These are phyloP conservation scores for Nymphalis urticae DNA, from an alignment of 2,888 invertebrate genomes.

Conservation along the genomic window DNA sequence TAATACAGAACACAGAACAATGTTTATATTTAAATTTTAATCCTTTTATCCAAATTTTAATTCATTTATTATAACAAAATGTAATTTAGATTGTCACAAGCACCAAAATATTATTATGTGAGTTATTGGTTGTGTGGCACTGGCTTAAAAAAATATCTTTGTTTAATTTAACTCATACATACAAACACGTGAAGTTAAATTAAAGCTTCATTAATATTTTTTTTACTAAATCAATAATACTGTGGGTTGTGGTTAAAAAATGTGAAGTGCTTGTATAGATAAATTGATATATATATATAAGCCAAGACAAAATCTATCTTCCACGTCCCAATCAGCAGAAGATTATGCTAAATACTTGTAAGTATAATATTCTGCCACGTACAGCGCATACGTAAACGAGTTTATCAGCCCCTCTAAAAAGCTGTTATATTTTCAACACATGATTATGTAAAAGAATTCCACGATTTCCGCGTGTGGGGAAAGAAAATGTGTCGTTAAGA, in stretches of 20 bases:
- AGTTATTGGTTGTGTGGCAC: too few relatives aligned
- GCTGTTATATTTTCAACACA: constrained; percentile 79
- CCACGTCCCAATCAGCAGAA: constrained; percentile 42
- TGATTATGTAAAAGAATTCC: constrained; percentile 80
- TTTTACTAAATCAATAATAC: too few relatives aligned
- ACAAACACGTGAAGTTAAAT: too few relatives aligned
- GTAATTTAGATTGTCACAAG: too few relatives aligned
- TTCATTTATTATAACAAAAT: background rate
- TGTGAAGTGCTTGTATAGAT: too few relatives aligned
- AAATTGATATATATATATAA: too few relatives aligned
- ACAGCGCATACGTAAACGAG: constrained; percentile 61
- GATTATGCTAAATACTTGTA: constrained; percentile 75
- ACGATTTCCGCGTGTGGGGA: constrained; percentile 64
- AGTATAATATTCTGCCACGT: constrained; percentile 63
- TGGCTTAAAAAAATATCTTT: too few relatives aligned
- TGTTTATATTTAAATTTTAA: background rate
- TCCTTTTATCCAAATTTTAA: background rate
- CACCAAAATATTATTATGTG: too few relatives aligned
- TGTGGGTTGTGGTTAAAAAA: too few relatives aligned
- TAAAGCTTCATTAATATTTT: too few relatives aligned
- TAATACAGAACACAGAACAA: background rate
- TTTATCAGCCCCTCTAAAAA: constrained; percentile 72
- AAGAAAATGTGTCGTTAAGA: constrained; percentile 76
- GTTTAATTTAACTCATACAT: too few relatives aligned
- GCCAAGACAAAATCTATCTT: constrained; percentile 29